Base-by-base conservation (phyloP, 2,797 vertebrate species). In the Eurystomus glaucurus region DNA sequence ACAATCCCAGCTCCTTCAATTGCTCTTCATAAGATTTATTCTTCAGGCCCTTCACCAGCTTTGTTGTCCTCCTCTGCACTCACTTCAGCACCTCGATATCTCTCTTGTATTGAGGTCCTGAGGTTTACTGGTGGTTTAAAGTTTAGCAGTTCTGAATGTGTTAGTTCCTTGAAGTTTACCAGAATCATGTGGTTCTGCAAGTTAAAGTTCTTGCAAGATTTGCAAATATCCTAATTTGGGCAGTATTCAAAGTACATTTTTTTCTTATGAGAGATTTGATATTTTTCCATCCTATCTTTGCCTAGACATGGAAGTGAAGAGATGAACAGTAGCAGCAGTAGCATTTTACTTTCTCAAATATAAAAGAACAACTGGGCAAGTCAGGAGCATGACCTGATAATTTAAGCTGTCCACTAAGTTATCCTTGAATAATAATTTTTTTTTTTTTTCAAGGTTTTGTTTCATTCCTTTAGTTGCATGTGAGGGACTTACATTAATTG, bases 91-190 rank as follows among this genome's bases (percentile, higher is more conserved):
- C n/a, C n/a, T n/a, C n/a, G n/a, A 35, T 35, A 35, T 35, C 35
- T 35, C 35, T 35, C 35, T 35, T 35, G 35, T 35, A 35, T 35
- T 35, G 35, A 35, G 35, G 35, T 35, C 35, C 35, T 35, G 35
- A 35, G 6, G 4, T 46, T 66, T 43, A 46, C 4, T 0, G 0
- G 4, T 2, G 2, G 5, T 66, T 83, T 84, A 29, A 74, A 61
- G 11, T 28, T 77, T 48, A 70, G 7, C 4, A 4, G 37, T 2
- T 3, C 19, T 65, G 33, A 45, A 45, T 6, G 2, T 37, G 4
- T 50, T 33, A 31, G 5, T 51, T 78, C 33, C 15, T 57, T 79
- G 25, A 87, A 52, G 1, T 35, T 35, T 89, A 4, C 10, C 57
- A 64, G 28, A 64, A 64, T 23, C 0, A 3, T 4, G 93, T 91